phyloP scores from a whole-genome alignment of 1,140 invertebrate species.

The Holotrichia oblita region DNA sequence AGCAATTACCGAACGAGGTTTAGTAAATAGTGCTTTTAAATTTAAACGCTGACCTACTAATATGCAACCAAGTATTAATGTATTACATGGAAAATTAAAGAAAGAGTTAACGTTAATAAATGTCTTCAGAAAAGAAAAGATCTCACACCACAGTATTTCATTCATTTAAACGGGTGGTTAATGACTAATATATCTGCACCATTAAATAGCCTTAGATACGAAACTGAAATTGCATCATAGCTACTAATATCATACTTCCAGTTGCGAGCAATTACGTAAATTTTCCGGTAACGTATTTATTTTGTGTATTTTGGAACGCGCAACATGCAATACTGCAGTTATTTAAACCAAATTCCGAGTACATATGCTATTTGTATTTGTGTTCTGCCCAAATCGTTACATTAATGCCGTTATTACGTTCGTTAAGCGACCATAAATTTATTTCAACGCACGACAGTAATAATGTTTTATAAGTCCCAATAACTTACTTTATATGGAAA shows the following conservation, averaged over 20 bases:
- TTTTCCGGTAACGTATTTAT: slow-evolving; percentile 1
- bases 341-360: background rate
- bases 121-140: too few species aligned
- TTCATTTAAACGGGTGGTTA: too few species aligned
- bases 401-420: background rate
- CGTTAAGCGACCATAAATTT: background rate
- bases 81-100: too few species aligned
- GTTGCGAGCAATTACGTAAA: background rate
- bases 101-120: too few species aligned
- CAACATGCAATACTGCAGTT: slow-evolving; percentile 6
- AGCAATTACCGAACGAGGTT: too few species aligned
- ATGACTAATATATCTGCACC: too few species aligned
- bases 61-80: too few species aligned
- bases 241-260: background rate
- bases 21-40: too few species aligned
- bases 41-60: too few species aligned
- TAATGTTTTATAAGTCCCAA: background rate
- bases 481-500: background rate
- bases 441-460: background rate
- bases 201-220: too few species aligned
- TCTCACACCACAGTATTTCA: too few species aligned
- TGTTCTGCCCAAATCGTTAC: background rate
- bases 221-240: background rate
- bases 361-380: background rate
- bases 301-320: background rate